Evolutionary conservation across 2,113 vertebrate genomes (phyloP), one percentile per base, ranked within the genome.

Genomic region (Phasianus colchicus): DNA sequence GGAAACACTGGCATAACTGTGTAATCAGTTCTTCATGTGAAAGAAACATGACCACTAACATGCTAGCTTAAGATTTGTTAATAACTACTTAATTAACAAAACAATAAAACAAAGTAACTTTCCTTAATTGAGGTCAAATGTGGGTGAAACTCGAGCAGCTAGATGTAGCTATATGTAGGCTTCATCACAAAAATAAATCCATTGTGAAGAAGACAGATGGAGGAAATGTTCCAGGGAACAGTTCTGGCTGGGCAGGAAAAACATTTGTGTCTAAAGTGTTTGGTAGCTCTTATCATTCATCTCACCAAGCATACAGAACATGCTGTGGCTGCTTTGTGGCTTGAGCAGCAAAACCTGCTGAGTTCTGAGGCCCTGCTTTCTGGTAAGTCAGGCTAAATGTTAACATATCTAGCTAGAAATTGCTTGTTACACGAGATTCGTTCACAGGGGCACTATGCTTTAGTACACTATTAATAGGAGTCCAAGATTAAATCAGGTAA

Each of bases 111-210:
- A n/a, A 57, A 75, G 82, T 80, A 11, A 27, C 60, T 88, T 83
- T 76, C 22, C 50, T 81, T 58, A 34, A 3, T 79, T 18, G 30
- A 75, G 90, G 93, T 95, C 86, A 94, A 76, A 92, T 55, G n/a
- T 92, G 47, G 73, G 89, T 94, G 89, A 92, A 86, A 82, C 80
- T 75, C 13, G 25, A 57, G 69, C 43, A 52, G 64, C 70, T 64
- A 55, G 79, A 50, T 71, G 83, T 52, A 67, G 58, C 34, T 87
- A 22, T 71, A 81, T 82, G 63, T 74, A 52, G 50, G 69, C 77
- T 93, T 87, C 72, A 77, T 93, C 83, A 70, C 89, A 94, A 92
- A 95, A 97, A 95, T 95, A 96, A 96, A 96, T 74, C 95, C 66
- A 93, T 96, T 92, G 95, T 95, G 92, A 93, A 88, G 91, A 94